These are phyloP conservation scores for Chirona hameri DNA, from an alignment of 2,888 invertebrate species.

Conservation along the genomic window DNA sequence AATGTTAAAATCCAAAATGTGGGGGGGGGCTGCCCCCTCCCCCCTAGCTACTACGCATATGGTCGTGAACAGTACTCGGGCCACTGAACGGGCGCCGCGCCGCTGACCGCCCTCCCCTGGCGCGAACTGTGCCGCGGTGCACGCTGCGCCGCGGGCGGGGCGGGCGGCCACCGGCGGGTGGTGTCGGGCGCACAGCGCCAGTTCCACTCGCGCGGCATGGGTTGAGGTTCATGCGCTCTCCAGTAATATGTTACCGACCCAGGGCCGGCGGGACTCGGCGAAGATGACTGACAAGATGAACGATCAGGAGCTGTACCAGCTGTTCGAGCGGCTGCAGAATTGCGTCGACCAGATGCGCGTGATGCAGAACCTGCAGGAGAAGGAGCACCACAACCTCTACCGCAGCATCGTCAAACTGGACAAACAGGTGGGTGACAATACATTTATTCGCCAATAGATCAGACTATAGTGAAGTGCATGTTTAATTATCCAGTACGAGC, in stretches of 20 bases:
- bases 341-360: conserved; percentile 23
- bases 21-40: too few relatives aligned
- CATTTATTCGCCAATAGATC: too few relatives aligned
- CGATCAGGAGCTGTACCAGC: background rate
- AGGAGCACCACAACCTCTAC: background rate
- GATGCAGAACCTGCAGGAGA: conserved; percentile 9
- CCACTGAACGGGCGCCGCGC: background rate
- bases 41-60: too few relatives aligned
- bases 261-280: background rate
- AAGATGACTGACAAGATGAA: background rate
- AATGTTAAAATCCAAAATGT: too few relatives aligned
- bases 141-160: background rate
- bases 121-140: background rate
- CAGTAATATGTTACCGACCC: background rate
- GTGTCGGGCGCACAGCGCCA: background rate
- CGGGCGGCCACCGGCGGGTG: background rate
- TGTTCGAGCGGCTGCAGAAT: conserved; percentile 5
- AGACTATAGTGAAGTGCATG: too few relatives aligned
- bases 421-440: background rate
- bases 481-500: too few relatives aligned
- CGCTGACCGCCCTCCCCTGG: background rate
- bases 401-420: background rate
- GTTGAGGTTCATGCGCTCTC: background rate
- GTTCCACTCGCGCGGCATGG: background rate
- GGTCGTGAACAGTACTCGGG: too few relatives aligned